A percentile compares a stretch with the other conserved stretches of the same genome.
Evolutionary conservation across 37 sponge, comb jelly and placozoan species (phyloP).

Genomic region (Eunapius fragilis): DNA sequence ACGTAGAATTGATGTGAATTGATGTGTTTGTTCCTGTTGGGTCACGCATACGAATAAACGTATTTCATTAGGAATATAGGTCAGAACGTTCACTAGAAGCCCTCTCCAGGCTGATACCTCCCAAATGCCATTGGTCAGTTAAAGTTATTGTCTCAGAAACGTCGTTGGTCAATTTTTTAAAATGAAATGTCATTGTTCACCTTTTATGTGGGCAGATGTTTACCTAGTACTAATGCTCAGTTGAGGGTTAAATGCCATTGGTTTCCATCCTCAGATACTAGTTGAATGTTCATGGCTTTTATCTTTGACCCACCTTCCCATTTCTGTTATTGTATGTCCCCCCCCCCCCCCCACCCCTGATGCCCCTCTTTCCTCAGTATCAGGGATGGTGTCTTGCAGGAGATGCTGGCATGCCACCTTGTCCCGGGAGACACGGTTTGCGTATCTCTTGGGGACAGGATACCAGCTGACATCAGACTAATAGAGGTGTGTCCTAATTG

Average conservation of each 20-base stretch:
- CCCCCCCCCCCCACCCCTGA: neutral
- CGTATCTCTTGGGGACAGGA: constrained; percentile 89
- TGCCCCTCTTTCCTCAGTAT: constrained; percentile 46
- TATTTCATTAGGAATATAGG: constrained; percentile 84
- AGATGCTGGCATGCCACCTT: constrained; percentile 84
- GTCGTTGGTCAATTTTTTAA: too few relatives aligned
- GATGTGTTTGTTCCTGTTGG: too few relatives aligned
- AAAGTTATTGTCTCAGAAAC: neutral
- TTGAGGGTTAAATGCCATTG: neutral
- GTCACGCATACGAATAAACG: too few relatives aligned
- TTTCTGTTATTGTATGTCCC: neutral
- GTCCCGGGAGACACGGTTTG: constrained; percentile 95
- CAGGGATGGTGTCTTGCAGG: constrained; percentile 79
- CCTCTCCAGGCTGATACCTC: constrained; percentile 90
- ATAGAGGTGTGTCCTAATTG: constrained; percentile 70
- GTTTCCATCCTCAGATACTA: neutral
- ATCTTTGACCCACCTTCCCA: neutral
- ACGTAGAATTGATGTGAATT: too few relatives aligned
- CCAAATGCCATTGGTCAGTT: constrained; percentile 94
- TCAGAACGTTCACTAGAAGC: constrained; percentile 96
- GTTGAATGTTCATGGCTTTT: too few relatives aligned
- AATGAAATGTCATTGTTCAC: neutral
- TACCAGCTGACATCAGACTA: constrained; percentile 95
- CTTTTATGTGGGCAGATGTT: too few relatives aligned
- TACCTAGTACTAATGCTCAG: too few relatives aligned